These are phyloP conservation scores for Atractosteus spatula DNA, from an alignment of 2,113 vertebrate species.

Conservation along the genomic window DNA sequence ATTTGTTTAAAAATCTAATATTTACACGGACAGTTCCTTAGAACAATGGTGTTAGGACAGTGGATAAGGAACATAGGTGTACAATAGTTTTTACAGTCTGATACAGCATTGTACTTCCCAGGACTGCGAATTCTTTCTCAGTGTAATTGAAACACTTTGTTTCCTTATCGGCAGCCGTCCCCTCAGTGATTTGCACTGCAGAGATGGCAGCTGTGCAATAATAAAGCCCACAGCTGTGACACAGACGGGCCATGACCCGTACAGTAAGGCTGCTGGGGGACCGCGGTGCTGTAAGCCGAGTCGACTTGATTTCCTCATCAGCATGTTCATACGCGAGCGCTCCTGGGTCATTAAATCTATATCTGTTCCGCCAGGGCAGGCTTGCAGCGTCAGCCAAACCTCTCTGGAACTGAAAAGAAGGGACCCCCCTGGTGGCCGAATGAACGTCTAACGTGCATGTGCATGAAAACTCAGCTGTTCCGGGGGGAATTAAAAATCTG, in stretches of 20 bases:
- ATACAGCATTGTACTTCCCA: too few relatives aligned
- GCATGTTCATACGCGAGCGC: constrained; percentile 21
- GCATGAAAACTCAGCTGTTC: too few relatives aligned
- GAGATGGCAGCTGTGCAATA: constrained; percentile 43
- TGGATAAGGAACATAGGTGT: too few relatives aligned
- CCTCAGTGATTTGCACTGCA: constrained; percentile 28
- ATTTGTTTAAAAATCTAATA: too few relatives aligned
- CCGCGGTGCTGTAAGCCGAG: constrained; percentile 54
- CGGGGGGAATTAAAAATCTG: too few relatives aligned
- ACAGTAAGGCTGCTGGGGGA: constrained; percentile 48
- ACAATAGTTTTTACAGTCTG: too few relatives aligned
- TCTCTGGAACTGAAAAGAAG: constrained; percentile 31
- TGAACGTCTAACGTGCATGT: too few relatives aligned
- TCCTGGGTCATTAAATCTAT: constrained; percentile 55
- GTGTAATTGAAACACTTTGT: too few relatives aligned
- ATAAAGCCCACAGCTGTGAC: constrained; percentile 52
- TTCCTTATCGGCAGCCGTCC: too few relatives aligned
- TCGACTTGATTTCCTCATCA: constrained; percentile 51
- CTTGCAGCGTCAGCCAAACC: constrained; percentile 50
- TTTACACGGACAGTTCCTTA: too few relatives aligned
- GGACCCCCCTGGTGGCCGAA: constrained; percentile 55
- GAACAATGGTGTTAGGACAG: too few relatives aligned
- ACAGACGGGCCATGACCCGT: constrained; percentile 26
- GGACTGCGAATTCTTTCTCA: too few relatives aligned
- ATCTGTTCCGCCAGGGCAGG: constrained; percentile 37